Evolutionary conservation across 2,888 invertebrate genomes (phyloP).

Genomic region (Melanostoma scalare): DNA sequence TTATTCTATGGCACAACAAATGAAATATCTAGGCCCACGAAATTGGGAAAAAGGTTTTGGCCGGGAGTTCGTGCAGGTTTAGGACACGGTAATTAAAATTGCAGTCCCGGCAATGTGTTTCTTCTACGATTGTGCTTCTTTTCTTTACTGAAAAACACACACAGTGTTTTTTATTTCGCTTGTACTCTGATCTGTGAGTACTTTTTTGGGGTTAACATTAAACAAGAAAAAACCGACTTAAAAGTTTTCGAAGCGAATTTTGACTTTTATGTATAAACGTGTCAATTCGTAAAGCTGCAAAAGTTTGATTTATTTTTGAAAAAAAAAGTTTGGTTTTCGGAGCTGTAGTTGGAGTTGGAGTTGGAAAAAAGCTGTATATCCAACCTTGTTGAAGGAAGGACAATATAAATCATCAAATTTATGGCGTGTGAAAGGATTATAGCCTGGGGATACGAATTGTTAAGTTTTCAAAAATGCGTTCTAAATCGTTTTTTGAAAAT

Average conservation of each 20-base stretch:
- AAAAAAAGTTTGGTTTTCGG: constrained; percentile 18
- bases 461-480: constrained; percentile 66
- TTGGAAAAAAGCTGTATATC: neutral
- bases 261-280: neutral
- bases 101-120: constrained; percentile 48
- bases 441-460: constrained; percentile 65
- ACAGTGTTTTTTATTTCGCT: neutral
- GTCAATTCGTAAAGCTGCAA: constrained; percentile 41
- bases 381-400: constrained; percentile 20
- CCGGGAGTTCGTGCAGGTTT: neutral
- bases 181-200: too few relatives aligned
- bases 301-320: constrained; percentile 62
- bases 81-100: constrained; percentile 54
- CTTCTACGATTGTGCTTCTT: constrained; percentile 24
- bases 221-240: neutral
- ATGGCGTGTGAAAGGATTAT: constrained; percentile 72
- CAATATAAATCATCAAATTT: constrained; percentile 63
- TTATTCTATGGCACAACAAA: constrained; percentile 54
- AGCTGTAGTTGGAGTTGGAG: too few relatives aligned
- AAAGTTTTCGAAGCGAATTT: too few relatives aligned
- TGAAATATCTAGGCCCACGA: constrained; percentile 54
- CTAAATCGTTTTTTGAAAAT: constrained; percentile 66
- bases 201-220: too few relatives aligned
- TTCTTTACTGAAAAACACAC: neutral
- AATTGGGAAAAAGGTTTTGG: too few relatives aligned